These are phyloP conservation scores for Thinocorus orbignyianus DNA, from an alignment of 2,113 vertebrate genomes.

Conservation along the genomic window DNA sequence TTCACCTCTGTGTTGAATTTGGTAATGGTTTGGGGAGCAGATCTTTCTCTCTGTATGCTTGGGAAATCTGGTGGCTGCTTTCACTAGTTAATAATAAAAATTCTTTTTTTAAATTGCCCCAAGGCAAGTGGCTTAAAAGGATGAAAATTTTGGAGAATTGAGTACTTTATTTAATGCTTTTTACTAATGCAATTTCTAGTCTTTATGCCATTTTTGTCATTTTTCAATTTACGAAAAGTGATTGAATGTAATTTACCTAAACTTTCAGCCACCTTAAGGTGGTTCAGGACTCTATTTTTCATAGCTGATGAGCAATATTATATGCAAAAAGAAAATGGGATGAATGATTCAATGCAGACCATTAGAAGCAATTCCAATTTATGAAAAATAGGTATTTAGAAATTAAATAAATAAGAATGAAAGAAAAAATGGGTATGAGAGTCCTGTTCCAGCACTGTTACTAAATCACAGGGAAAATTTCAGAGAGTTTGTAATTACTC, in stretches of 20 bases:
- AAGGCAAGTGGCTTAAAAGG: neutral
- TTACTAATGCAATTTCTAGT: neutral
- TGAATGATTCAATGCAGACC: neutral
- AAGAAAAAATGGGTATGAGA: neutral
- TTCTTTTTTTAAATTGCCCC: neutral
- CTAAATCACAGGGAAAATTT: neutral
- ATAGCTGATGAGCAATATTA: neutral
- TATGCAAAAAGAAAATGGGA: neutral
- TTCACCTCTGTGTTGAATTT: neutral
- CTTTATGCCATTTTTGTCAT: neutral
- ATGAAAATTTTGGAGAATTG: neutral
- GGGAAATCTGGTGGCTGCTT: neutral
- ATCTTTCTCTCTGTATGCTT: neutral
- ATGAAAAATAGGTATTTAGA: neutral
- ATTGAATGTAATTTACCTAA: neutral
- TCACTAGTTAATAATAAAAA: neutral
- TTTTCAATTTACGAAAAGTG: neutral
- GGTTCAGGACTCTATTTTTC: neutral
- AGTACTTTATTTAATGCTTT: neutral
- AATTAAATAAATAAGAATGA: neutral
- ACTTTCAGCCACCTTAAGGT: neutral
- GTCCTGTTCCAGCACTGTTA: neutral
- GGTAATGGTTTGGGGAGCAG: neutral
- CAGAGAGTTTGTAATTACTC: neutral
- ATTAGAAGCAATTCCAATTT: neutral